Conservation (phyloP, 2,888 invertebrate species). For the Macropis europaea region DNA sequence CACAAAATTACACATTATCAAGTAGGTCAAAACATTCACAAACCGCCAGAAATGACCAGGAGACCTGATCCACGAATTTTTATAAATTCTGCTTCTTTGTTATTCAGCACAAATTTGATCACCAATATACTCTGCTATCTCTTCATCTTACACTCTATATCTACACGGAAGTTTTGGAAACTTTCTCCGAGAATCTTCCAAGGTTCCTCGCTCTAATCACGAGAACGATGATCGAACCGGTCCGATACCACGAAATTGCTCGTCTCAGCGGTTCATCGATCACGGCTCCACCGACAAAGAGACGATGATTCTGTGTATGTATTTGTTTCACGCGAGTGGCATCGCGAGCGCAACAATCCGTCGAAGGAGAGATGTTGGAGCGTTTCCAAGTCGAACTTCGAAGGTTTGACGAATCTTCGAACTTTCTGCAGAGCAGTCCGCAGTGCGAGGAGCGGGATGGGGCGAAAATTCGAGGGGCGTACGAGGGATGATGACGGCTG, state of each 20-base stretch:
- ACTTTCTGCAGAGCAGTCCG: constrained; percentile 60
- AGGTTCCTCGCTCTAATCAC: background rate
- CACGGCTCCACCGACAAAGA: constrained; percentile 1
- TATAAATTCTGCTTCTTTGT: no score
- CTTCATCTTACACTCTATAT: no score
- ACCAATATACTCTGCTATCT: no score
- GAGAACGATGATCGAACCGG: background rate
- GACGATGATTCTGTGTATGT: background rate
- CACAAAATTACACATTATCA: no score
- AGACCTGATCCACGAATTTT: no score
- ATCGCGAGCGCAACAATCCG: constrained; percentile 50
- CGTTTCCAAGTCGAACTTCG: constrained; percentile 66
- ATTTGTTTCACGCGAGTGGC: background rate
- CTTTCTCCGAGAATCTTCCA: background rate
- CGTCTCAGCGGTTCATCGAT: constrained; percentile 12
- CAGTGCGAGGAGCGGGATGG: constrained; percentile 52
- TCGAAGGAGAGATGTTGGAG: constrained; percentile 63
- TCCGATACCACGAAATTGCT: background rate
- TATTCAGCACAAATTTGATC: no score
- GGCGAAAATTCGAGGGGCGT: background rate
- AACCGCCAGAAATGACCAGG: no score
- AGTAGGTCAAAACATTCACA: no score
- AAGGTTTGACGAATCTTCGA: constrained; percentile 68
- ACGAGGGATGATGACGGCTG: constrained; percentile 55
- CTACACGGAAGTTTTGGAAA: background rate